Evolutionary conservation across 2,113 vertebrate genomes (phyloP).

Genomic region (Hippotragus niger): DNA sequence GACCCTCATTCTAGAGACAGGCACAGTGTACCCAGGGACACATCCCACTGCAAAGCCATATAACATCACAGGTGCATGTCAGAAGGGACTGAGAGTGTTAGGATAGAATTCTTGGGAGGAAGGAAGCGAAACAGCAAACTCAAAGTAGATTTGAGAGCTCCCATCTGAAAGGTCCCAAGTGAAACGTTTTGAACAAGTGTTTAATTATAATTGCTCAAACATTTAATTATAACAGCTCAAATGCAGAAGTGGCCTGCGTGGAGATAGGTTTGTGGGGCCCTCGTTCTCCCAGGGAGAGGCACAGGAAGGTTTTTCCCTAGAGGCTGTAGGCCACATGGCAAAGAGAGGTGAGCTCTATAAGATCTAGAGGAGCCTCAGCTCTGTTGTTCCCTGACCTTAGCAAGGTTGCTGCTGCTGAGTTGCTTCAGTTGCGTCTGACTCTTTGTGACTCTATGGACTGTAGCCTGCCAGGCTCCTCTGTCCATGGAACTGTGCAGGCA

Average conservation of each 20-base stretch:
- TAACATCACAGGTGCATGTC: background rate
- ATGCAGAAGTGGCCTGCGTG: background rate
- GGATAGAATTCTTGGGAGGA: background rate
- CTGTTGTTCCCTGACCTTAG: background rate
- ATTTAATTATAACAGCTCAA: background rate
- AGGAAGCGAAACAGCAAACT: background rate
- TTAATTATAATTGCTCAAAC: background rate
- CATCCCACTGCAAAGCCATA: background rate
- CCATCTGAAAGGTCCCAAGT: background rate
- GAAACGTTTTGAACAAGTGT: background rate
- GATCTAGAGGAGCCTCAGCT: background rate
- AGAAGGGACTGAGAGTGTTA: background rate
- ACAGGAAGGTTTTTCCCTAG: background rate
- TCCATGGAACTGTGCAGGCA: background rate
- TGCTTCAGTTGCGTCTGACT: background rate
- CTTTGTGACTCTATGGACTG: background rate
- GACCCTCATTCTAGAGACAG: background rate
- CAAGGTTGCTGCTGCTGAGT: background rate
- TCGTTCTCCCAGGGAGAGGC: background rate
- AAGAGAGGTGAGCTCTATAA: background rate
- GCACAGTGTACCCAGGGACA: background rate
- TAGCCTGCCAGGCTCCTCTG: background rate
- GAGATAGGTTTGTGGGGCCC: background rate
- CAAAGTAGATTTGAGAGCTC: background rate
- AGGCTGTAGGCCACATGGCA: background rate